phyloP scores from a whole-genome alignment of 2,888 invertebrate species.

The Eupithecia dodoneata region DNA sequence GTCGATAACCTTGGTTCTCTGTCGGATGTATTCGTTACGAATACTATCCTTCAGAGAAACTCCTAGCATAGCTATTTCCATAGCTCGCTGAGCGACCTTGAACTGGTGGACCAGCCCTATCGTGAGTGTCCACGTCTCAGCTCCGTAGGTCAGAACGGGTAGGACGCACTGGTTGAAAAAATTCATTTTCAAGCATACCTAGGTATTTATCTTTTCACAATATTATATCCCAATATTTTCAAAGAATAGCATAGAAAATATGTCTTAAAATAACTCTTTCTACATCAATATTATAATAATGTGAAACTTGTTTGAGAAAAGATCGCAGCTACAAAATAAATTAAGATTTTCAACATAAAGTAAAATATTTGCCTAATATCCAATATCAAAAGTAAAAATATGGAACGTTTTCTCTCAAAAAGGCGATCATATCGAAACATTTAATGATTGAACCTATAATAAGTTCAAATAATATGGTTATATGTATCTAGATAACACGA shows the following conservation, averaged over 20 bases:
- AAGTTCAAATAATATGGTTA: background rate
- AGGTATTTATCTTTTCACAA: background rate
- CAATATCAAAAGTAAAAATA: background rate
- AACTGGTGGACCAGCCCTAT: no score
- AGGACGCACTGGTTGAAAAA: no score
- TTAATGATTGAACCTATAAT: background rate
- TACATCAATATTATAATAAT: background rate
- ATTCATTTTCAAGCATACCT: background rate
- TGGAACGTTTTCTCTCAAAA: background rate
- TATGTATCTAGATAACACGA: slow-evolving; percentile 14
- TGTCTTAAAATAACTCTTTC: background rate
- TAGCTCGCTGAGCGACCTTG: no score
- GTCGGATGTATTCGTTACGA: no score
- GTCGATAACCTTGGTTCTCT: no score
- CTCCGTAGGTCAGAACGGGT: no score
- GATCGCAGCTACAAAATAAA: background rate
- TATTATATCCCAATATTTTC: background rate
- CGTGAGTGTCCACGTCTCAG: no score
- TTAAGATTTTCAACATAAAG: background rate
- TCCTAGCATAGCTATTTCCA: no score
- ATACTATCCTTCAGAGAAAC: no score
- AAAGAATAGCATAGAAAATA: background rate
- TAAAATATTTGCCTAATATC: background rate
- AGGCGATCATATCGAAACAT: background rate
- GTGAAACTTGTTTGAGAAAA: background rate